phyloP scores from a whole-genome alignment of 1,140 invertebrate genomes.

The Papilio polytes region DNA sequence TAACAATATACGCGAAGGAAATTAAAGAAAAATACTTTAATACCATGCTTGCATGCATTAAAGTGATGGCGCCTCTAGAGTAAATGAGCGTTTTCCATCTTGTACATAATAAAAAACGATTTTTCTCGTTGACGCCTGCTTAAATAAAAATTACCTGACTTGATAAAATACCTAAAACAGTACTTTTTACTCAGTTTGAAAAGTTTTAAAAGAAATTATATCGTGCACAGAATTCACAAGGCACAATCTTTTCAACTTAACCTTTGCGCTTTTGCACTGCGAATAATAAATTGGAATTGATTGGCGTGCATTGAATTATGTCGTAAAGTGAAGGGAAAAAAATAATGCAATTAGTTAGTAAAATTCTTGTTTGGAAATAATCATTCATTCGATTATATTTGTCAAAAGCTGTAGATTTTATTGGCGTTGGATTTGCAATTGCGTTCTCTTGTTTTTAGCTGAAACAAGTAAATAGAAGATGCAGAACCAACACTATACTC shows the following conservation, averaged over 20 bases:
- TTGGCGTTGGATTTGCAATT: not conserved
- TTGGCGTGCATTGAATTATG: constrained; percentile 20
- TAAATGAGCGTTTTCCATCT: not conserved
- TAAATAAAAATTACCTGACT: too few relatives aligned
- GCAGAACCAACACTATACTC: not conserved
- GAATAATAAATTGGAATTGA: constrained; percentile 34
- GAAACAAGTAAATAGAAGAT: not conserved
- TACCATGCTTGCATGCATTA: too few relatives aligned
- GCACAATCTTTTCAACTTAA: constrained; percentile 22
- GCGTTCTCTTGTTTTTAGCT: not conserved
- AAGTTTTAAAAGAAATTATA: not conserved
- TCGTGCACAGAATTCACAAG: not conserved
- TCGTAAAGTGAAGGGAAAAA: not conserved
- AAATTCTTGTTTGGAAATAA: not conserved
- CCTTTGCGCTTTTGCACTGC: constrained; percentile 30
- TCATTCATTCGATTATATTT: not conserved
- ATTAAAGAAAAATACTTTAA: not conserved
- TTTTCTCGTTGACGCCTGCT: not conserved
- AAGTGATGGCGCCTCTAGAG: not conserved
- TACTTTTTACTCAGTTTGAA: too few relatives aligned
- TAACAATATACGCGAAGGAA: not conserved
- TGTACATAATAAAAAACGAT: not conserved
- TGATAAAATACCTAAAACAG: too few relatives aligned
- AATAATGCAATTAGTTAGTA: not conserved
- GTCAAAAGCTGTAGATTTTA: not conserved